Evolutionary conservation across 2,888 invertebrate species (phyloP).

Genomic region (Pyrgus malvae): DNA sequence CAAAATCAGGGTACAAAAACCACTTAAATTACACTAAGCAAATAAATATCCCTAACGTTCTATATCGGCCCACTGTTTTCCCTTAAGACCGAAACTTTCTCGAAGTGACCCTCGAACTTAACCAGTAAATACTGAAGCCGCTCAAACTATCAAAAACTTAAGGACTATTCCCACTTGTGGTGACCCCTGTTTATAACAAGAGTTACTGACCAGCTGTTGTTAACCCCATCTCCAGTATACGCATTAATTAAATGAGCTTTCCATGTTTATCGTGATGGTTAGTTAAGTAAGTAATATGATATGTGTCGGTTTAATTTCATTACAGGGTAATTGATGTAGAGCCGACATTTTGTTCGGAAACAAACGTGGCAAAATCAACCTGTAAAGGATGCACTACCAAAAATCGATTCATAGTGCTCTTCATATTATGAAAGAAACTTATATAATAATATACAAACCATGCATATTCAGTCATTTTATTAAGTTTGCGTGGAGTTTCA

Average conservation of each 20-base stretch:
- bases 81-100: slow-evolving; percentile 58
- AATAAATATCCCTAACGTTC: slow-evolving; percentile 33
- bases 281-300: slow-evolving; percentile 10
- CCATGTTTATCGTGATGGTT: slow-evolving; percentile 10
- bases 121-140: slow-evolving; percentile 77
- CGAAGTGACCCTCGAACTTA: slow-evolving; percentile 73
- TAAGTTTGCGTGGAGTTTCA: too few relatives aligned
- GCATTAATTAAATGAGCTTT: slow-evolving; percentile 48
- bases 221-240: slow-evolving; percentile 41
- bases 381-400: too few relatives aligned
- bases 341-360: neutral
- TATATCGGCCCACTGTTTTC: slow-evolving; percentile 41
- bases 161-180: slow-evolving; percentile 66
- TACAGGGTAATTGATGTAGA: slow-evolving; percentile 5
- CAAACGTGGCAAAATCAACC: too few relatives aligned
- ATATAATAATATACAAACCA: too few relatives aligned
- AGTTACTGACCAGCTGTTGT: slow-evolving; percentile 52
- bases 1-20: neutral
- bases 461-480: too few relatives aligned
- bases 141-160: slow-evolving; percentile 80
- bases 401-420: too few relatives aligned
- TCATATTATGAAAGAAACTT: too few relatives aligned
- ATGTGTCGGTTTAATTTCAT: slow-evolving; percentile 11
- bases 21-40: slow-evolving; percentile 11
- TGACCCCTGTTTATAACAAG: slow-evolving; percentile 59